Evolutionary conservation across 2,888 invertebrate species (phyloP), one percentile per base, ranked within the genome.

Genomic region (Ephialtes manifestator): DNA sequence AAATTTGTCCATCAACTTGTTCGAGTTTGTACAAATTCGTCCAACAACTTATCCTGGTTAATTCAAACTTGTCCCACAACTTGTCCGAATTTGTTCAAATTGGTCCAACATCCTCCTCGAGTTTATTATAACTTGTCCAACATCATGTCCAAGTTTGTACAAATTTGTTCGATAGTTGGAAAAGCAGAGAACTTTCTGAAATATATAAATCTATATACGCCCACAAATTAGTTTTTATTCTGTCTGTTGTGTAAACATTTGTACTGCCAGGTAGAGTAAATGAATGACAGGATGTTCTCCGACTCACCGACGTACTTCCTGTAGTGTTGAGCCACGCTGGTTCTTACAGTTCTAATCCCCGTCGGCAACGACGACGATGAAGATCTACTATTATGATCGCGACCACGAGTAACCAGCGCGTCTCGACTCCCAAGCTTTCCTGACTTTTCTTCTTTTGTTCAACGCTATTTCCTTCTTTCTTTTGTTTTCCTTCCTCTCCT

Each of bases 331-430:
- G 31, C 15, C 31, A 20, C 31, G 31, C 18, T 28, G 24, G 48
- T 63, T 75, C 31, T 48, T 75, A 63, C 60, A 20, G 28, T 63
- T 31, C 48, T 20, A 48, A 63, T n/a, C 46, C 18, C 11, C 48
- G 28, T 46, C 35, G 74, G 31, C 60, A 28, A 72, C 55, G 39
- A 72, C 74, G n/a, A 75, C 63, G 15, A 58, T 53, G 63, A 35
- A 31, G 31, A 31, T 60, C 46, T 28, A 46, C 31, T 31, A 63
- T 74, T 74, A 74, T 74, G 43, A 60, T 74, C 74, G 15, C 46
- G 24, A 46, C 46, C 39, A 28, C 60, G 58, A 74, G 43, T 74
- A 63, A 11, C 43, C 60, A 74, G 46, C 28, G 58, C 46, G 31
- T 60, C 46, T 28, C 31, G 31, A 74, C 60, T 67, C 20, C 35